Conservation (phyloP, 2,797 vertebrate species). For the Eleutherodactylus coqui region DNA sequence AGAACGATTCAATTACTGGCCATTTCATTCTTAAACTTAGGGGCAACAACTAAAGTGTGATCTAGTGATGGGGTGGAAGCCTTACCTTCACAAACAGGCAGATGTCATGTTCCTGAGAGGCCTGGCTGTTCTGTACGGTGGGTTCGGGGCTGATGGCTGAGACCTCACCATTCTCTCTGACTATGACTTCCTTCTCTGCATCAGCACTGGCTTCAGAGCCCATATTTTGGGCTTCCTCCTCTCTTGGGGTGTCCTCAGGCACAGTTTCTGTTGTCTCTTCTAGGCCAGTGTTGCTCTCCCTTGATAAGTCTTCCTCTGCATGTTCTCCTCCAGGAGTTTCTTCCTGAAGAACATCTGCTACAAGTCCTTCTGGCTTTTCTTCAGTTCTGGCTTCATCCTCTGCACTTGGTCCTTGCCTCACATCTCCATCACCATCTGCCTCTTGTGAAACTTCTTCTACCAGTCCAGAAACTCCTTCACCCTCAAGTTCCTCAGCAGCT, state of each 20-base stretch:
- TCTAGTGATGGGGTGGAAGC: not conserved
- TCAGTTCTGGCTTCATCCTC: not conserved
- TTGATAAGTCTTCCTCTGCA: not conserved
- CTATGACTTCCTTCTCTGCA: not conserved
- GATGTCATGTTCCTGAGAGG: constrained; percentile 75
- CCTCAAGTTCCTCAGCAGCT: not conserved
- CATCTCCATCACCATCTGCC: not conserved
- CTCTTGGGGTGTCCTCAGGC: not conserved
- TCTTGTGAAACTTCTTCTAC: not conserved
- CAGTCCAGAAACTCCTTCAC: not conserved
- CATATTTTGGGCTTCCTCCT: not conserved
- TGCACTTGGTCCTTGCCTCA: not conserved
- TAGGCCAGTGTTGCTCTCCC: not conserved
- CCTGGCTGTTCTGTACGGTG: constrained; percentile 29
- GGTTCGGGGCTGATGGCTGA: not conserved
- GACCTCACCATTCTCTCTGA: constrained; percentile 50
- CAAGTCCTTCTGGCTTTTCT: not conserved
- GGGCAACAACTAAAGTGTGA: no score
- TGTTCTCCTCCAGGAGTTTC: not conserved
- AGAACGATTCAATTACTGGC: no score
- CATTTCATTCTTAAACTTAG: no score
- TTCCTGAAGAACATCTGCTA: not conserved
- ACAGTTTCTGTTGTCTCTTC: not conserved
- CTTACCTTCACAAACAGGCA: constrained; percentile 81
- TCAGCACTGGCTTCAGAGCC: not conserved